phyloP scores from a whole-genome alignment of 2,797 vertebrate species.

The Avahi laniger region DNA sequence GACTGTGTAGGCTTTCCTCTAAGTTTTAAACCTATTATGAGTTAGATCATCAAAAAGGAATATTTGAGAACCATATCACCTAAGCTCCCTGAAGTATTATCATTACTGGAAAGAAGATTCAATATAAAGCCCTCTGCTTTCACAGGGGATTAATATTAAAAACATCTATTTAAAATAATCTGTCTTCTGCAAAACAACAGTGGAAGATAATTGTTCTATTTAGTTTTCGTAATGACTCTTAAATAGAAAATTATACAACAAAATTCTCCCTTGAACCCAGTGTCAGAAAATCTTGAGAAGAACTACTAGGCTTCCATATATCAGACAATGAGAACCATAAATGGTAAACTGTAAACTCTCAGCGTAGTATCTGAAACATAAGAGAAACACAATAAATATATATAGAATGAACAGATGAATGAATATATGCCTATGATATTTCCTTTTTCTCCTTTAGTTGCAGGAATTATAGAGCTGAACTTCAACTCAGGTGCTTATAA shows the following conservation, averaged over 20 bases:
- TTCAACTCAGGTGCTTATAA: conserved; percentile 5
- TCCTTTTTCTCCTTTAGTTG: neutral
- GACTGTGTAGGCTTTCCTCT: neutral
- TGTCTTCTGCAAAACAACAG: conserved; percentile 41
- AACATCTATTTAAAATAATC: conserved; percentile 48
- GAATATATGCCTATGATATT: neutral
- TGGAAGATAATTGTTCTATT: neutral
- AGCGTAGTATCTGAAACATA: neutral
- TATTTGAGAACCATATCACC: conserved; percentile 2
- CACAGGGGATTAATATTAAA: conserved; percentile 13
- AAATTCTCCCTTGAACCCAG: conserved; percentile 35
- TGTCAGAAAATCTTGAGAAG: conserved; percentile 36
- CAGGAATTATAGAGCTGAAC: conserved; percentile 21
- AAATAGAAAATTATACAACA: conserved; percentile 31
- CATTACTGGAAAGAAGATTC: conserved; percentile 26
- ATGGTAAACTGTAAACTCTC: conserved; percentile 30
- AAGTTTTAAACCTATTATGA: neutral
- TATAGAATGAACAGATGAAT: conserved; percentile 6
- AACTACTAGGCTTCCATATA: neutral
- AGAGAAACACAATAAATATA: conserved; percentile 2
- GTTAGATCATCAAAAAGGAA: conserved; percentile 40
- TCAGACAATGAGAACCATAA: neutral
- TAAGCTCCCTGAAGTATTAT: conserved; percentile 41
- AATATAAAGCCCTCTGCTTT: conserved; percentile 30
- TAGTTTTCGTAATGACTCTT: neutral